phyloP scores from a whole-genome alignment of 2,888 invertebrate genomes.

The Lycaena phlaeas region DNA sequence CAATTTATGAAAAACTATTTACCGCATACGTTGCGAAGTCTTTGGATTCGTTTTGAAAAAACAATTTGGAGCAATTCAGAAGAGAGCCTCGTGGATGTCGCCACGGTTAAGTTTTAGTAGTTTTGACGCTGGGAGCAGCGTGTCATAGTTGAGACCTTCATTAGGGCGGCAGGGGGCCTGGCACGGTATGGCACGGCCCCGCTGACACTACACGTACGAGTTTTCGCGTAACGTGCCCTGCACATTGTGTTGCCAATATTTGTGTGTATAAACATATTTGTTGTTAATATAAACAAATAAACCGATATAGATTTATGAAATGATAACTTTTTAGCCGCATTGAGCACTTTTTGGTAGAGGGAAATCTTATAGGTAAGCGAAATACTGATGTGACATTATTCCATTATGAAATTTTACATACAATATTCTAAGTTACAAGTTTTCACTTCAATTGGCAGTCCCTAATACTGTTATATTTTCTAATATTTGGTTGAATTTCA shows the following conservation, averaged over 20 bases:
- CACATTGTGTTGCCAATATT: slow-evolving; percentile 30
- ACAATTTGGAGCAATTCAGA: slow-evolving; percentile 22
- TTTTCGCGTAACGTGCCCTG: slow-evolving; percentile 42
- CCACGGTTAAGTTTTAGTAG: slow-evolving; percentile 52
- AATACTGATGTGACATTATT: too few species aligned
- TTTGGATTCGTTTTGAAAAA: slow-evolving; percentile 38
- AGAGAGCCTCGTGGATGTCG: slow-evolving; percentile 29
- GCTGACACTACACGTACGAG: slow-evolving; percentile 52
- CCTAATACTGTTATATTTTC: too few species aligned
- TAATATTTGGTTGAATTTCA: too few species aligned
- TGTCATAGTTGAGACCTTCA: slow-evolving; percentile 61
- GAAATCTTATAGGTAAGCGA: too few species aligned
- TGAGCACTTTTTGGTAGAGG: too few species aligned
- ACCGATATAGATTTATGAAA: too few species aligned
- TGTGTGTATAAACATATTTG: too few species aligned
- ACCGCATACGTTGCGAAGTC: slow-evolving; percentile 29
- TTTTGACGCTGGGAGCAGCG: slow-evolving; percentile 58
- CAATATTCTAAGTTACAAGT: too few species aligned
- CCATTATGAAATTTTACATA: too few species aligned
- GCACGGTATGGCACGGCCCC: slow-evolving; percentile 65
- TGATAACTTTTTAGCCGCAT: too few species aligned
- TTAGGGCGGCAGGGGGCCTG: slow-evolving; percentile 48
- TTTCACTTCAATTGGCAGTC: too few species aligned
- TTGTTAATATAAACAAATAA: too few species aligned
- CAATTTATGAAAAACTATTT: slow-evolving; percentile 4